Evolutionary conservation across 2,888 invertebrate genomes (phyloP).

Genomic region (Horisme vitalbata): DNA sequence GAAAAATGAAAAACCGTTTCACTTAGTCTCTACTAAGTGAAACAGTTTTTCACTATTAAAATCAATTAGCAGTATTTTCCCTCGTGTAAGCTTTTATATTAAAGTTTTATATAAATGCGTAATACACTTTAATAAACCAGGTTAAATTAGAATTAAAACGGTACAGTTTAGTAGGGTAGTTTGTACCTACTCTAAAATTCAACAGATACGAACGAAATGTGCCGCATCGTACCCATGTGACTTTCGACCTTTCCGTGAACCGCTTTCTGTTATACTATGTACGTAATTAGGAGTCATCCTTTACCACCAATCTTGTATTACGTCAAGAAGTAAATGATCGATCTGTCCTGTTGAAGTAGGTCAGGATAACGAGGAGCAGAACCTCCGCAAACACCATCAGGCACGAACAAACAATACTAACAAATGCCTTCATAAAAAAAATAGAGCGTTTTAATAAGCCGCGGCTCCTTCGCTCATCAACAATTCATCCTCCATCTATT

Average conservation of each 20-base stretch:
- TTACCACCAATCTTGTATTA: conserved; percentile 20
- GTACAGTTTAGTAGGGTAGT: background rate
- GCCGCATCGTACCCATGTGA: conserved; percentile 25
- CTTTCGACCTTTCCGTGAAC: conserved; percentile 30
- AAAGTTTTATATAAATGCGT: no score
- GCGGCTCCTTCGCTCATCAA: conserved; percentile 32
- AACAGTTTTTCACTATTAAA: no score
- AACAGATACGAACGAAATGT: conserved; percentile 20
- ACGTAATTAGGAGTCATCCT: conserved; percentile 17
- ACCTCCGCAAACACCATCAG: background rate
- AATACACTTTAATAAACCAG: no score
- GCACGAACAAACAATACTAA: conserved; percentile 5
- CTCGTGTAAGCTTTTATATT: background rate
- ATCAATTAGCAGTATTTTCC: background rate
- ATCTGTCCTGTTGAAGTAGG: conserved; percentile 44
- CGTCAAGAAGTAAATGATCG: conserved; percentile 36
- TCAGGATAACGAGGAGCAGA: conserved; percentile 38
- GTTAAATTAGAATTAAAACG: no score
- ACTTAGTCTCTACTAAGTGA: no score
- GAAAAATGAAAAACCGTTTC: no score
- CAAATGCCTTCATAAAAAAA: conserved; percentile 14
- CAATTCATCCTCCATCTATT: conserved; percentile 46
- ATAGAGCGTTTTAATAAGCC: conserved; percentile 23
- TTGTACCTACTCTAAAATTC: conserved; percentile 16
- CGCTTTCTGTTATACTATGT: conserved; percentile 5